Base-by-base conservation (phyloP, 2,888 invertebrate species). In the Anaspis maculata region DNA sequence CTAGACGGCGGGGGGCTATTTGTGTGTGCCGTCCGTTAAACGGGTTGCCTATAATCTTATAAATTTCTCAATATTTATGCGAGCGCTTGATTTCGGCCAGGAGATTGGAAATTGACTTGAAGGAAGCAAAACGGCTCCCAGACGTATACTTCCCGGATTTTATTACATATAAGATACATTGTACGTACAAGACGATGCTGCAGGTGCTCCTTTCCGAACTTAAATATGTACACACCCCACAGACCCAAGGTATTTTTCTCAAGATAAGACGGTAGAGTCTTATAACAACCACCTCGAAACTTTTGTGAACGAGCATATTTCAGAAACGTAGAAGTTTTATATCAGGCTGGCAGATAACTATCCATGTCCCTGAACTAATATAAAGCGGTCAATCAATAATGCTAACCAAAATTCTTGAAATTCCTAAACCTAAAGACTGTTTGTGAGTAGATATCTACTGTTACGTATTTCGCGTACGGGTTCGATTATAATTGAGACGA, bases 101-200 rank as follows among this genome's bases (percentile, higher is more conserved):
- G 39, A 43, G 46, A 48, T 48, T 48, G 46, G 46, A 42, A 43
- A 45, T 46, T 43, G 48, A 46, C 43, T 43, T 39, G 46, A 41
- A 42, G 39, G 44, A 32, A 43, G 44, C 36, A 37, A 39, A 50
- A 51, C 45, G 44, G 37, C 49, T 51, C 53, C 48, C 48, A 36
- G 25, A 48, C 33, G 53, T 41, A 39, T 42, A 48, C 44, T 52
- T 53, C 38, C 43, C 33, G 44, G 38, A 52, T 51, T 52, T 51
- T 53, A 53, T 52, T 52, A 45, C 51, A 42, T 41, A 33, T 41
- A 48, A 50, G 50, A 52, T 52, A 51, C 52, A 51, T 49, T 45
- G 46, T 44, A 46, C 37, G 36, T 39, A 39, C 32, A 27, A 36
- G 39, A 35, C 25, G 33, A 31, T 39, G 36, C 30, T 36, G 32